These are phyloP conservation scores for Paracentrotus lividus DNA, from an alignment of 53 echinoderm and acorn worm genomes.

Conservation along the genomic window DNA sequence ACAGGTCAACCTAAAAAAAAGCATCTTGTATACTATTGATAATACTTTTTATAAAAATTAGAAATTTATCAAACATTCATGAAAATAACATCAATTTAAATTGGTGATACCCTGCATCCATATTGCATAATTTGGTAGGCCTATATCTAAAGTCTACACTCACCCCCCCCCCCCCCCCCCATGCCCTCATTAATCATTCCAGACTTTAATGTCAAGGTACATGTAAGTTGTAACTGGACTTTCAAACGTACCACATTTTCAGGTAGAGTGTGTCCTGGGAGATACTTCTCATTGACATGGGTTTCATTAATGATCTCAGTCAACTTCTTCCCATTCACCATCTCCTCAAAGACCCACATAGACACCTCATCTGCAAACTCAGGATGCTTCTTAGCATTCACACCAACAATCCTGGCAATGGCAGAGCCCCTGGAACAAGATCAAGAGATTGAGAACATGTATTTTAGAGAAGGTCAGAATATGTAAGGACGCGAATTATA, in stretches of 20 bases:
- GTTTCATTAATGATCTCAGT: constrained; percentile 96
- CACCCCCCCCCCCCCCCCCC: no score
- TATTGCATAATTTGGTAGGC: no score
- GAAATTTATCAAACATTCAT: no score
- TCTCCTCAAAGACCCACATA: constrained; percentile 99
- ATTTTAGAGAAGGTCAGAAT: background rate
- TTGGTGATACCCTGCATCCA: no score
- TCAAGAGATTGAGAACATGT: background rate
- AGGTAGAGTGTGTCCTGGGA: constrained; percentile 86
- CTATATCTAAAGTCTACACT: no score
- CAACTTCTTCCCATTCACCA: constrained; percentile 94
- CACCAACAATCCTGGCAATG: constrained; percentile 91
- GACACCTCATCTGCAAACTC: constrained; percentile 83
- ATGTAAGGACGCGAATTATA: background rate
- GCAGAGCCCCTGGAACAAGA: constrained; percentile 89
- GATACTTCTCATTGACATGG: constrained; percentile 93
- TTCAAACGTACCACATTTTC: constrained; percentile 94
- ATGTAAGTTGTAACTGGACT: no score
- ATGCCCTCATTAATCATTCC: no score
- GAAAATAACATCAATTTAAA: no score
- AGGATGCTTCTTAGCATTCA: constrained; percentile 79
- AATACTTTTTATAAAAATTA: no score
- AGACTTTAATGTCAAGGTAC: no score
- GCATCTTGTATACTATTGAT: background rate
- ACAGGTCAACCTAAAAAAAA: background rate